Base-by-base conservation (phyloP, 1,140 invertebrate species). In the Papilio polytes region DNA sequence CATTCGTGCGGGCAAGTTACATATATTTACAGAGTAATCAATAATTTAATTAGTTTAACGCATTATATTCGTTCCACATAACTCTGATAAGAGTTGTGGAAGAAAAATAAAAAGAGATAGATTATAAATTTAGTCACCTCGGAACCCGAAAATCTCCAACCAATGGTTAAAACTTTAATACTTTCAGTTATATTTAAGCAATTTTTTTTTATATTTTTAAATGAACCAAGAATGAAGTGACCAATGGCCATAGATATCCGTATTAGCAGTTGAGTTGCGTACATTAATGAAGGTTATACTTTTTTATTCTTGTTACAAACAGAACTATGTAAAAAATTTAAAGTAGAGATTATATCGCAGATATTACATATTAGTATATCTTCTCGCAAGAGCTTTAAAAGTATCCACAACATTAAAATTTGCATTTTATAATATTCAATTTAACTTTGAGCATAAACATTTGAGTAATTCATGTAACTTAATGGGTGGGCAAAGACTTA, bases 21-120 rank as follows among this genome's bases (percentile, higher is more conserved):
- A n/a, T n/a, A 31, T 70, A 70, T 70, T 70, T 70, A 70, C 63
- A 31, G 22, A 70, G 63, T 70, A 70, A 70, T 70, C 63, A 70
- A 13, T 70, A 70, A 70, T 70, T 70, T 70, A 70, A 70, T 70
- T 70, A 70, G 63, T 70, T 26, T 36, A 70, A 15, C 63, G 63
- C 2, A 26, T 70, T 70, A 70, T 70, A 70, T 70, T 70, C 31
- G 63, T 70, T 70, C 63, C 63, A 70, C 63, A 70, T 70, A 31
- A 70, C 12, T 7, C 26, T 70, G 63, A 70, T 70, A 70, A 70
- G 63, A 13, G 31, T 31, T 31, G 26, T 26, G 26, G 63, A 70
- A 70, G 26, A 31, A 70, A 70, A 63, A 63, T 63, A 26, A 70
- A 70, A 3, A 4, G 15, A 70, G 3, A 70, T 70, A 70, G 22